These are phyloP conservation scores for Rana temporaria DNA, from an alignment of 2,113 vertebrate species.

Conservation along the genomic window DNA sequence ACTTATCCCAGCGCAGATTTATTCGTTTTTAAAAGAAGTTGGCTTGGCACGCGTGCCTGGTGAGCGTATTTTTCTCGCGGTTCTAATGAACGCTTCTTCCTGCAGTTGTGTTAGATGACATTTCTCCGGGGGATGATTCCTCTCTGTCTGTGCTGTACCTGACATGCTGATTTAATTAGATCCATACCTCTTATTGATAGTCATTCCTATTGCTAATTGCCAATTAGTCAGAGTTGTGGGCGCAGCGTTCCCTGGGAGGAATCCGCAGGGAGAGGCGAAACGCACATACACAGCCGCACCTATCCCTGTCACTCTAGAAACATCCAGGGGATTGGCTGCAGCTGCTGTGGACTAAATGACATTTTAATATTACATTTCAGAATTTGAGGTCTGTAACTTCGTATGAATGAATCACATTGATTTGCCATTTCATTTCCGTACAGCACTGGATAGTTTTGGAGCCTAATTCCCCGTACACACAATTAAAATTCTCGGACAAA, in stretches of 20 bases:
- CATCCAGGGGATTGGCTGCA: not conserved
- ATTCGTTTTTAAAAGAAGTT: too few species aligned
- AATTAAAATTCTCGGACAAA: too few species aligned
- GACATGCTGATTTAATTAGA: conserved; percentile 38
- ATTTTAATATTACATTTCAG: too few species aligned
- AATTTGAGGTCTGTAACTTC: too few species aligned
- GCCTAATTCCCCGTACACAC: too few species aligned
- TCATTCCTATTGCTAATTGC: conserved; percentile 38
- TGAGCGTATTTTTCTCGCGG: too few species aligned
- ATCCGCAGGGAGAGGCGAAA: not conserved
- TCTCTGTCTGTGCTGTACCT: conserved; percentile 5
- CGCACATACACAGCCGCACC: not conserved
- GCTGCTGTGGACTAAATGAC: too few species aligned
- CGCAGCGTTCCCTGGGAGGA: not conserved
- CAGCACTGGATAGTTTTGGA: too few species aligned
- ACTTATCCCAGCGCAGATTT: too few species aligned
- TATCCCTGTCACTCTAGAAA: not conserved
- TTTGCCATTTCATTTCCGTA: too few species aligned
- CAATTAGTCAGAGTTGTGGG: conserved; percentile 46
- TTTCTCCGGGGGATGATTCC: conserved; percentile 22
- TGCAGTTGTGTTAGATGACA: not conserved
- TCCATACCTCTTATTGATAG: conserved; percentile 20
- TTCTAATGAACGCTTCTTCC: not conserved
- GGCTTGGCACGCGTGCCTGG: too few species aligned
- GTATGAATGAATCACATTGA: too few species aligned